Evolutionary conservation across 2,888 invertebrate species (phyloP).

Genomic region (Rhimphoctona megacephalus): DNA sequence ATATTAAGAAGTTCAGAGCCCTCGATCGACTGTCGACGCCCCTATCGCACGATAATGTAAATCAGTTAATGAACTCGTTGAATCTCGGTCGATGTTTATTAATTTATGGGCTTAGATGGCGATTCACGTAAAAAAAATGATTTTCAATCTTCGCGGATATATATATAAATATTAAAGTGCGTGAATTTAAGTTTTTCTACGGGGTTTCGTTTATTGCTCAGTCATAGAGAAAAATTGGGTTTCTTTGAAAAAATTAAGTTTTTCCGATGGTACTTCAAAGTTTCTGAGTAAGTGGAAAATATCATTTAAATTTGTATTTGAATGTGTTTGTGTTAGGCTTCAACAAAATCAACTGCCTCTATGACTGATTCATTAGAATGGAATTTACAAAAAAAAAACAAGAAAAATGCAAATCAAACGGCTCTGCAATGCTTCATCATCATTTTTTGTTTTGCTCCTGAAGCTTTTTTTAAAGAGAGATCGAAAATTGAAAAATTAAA

Average conservation of each 20-base stretch:
- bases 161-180: neutral
- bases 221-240: no score
- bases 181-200: neutral
- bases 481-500: conserved; percentile 14
- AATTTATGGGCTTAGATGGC: neutral
- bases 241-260: no score
- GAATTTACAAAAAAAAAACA: neutral
- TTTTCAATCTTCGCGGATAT: neutral
- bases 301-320: neutral
- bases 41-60: neutral
- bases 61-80: neutral
- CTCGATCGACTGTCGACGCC: neutral
- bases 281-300: no score
- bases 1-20: conserved; percentile 37
- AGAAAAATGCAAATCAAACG: neutral
- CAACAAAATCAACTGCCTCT: neutral
- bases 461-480: neutral
- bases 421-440: neutral
- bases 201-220: no score
- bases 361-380: neutral
- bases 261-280: no score
- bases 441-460: neutral
- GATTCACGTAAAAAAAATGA: neutral
- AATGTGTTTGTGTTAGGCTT: neutral
- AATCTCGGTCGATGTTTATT: neutral